Percentiles rank a stretch among this genome's conserved stretches.
Evolutionary conservation across 2,888 invertebrate genomes (phyloP).

Genomic region (Tipula lateralis): DNA sequence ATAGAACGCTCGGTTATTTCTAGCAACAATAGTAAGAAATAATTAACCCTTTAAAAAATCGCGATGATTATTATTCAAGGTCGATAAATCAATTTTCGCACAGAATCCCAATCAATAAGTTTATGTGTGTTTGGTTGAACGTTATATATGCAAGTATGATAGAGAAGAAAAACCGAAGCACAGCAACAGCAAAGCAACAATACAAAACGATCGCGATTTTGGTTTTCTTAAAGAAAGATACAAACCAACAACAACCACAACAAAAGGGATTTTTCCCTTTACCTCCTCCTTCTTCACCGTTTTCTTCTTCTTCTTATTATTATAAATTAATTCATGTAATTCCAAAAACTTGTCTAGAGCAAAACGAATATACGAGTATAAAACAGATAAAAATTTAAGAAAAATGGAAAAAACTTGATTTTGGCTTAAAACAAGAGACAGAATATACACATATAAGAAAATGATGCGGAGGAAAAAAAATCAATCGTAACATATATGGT

Average conservation of each 20-base stretch:
- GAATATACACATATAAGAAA: neutral
- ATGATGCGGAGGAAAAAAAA: neutral
- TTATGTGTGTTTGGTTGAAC: neutral
- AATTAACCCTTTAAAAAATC: neutral
- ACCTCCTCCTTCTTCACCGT: neutral
- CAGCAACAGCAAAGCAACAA: neutral
- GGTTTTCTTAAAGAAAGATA: neutral
- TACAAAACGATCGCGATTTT: neutral
- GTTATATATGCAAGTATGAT: too few species aligned
- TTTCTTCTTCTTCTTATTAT: neutral
- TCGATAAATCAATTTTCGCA: neutral
- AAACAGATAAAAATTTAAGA: neutral
- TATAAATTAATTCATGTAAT: conserved; percentile 24
- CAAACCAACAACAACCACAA: neutral
- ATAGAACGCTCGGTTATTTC: neutral
- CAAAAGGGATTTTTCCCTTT: neutral
- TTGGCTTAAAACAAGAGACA: neutral
- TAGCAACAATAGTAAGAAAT: neutral
- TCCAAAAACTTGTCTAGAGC: conserved; percentile 11
- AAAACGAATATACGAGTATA: neutral
- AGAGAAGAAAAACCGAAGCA: neutral
- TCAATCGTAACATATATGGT: conserved; percentile 1
- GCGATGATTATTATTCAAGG: neutral
- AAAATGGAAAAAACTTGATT: neutral
- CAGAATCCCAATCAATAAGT: neutral